Base-by-base conservation (phyloP, 2,797 vertebrate species). In the Eulemur mongoz region DNA sequence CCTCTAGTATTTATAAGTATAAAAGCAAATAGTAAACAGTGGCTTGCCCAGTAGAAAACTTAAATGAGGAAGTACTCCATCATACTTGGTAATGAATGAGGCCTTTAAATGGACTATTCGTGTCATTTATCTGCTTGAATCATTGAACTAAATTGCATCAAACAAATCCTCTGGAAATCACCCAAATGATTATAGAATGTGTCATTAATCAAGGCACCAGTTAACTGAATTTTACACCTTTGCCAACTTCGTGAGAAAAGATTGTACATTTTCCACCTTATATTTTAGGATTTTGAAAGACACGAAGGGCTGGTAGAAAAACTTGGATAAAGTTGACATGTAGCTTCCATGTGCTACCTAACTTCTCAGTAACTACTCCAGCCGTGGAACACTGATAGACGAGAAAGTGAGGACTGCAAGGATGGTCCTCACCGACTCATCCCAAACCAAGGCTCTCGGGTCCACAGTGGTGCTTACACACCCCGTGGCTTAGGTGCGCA, bases 81-180 rank as follows among this genome's bases (percentile, higher is more conserved):
- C 45, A 30, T 15, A 43, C 57, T 67, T 69, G 52, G 52, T 90
- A 96, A 96, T 48, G 86, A 96, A 95, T 86, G 52, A 87, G 81
- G 5, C 15, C 61, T 97, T 95, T 93, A 95, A 96, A 59, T 82
- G 84, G 63, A 63, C 84, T 65, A 3, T 69, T 84, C 32, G n/a
- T 75, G 57, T 40, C 84, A 72, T 97, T 97, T 91, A 83, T 95
- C 96, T 97, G 5, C 65, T 94, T 84, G 91, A 93, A 82, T 96
- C 54, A 96, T 73, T 94, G 91, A 95, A 96, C 89, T 65, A 96
- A 96, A 93, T 93, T 81, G 7, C 54, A 87, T 78, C 89, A 86
- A 94, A 85, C 59, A 94, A 86, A 84, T 95, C 84, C 86, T 90
- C 90, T 95, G 95, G 84, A 95, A 95, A 88, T 94, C 65, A 63